Base-by-base conservation (phyloP, 37 sponge, comb jelly and placozoan genomes). In the Haliclona indistincta region DNA sequence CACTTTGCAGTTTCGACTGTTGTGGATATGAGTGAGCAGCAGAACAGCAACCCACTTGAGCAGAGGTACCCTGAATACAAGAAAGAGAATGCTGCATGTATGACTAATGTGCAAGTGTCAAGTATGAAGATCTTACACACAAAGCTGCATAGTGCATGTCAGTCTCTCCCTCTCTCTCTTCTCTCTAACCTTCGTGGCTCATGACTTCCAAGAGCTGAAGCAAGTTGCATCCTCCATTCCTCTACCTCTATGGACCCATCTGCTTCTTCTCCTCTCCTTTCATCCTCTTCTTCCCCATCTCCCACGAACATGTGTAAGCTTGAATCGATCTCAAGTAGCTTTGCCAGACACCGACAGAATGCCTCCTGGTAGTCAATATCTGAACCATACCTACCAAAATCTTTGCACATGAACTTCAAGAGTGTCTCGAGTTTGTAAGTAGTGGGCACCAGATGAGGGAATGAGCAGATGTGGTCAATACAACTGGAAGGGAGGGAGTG, bases 341-440 rank as follows among this genome's bases (percentile, higher is more conserved):
- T n/a, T 3, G 77, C 78, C 60, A 88, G 63, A 17, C 62, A 52
- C 35, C 56, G 66, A 33, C 82, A 82, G 29, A 72, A 45, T 26
- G 64, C 77, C 54, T 73, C 89, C 60, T 73, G 70, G 32, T 70
- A 26, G n/a, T 45, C 62, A 1, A 38, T 37, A 22, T 71, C 41
- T 10, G 51, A 40, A 2, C 72, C 54, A 47, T 70, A 67, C 43
- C 43, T 40, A 40, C 54, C 61, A n/a, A 82, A 82, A 1, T 42
- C 66, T n/a, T 3, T 36, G 43, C 54, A 41, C 52, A 75, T 32
- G 38, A 78, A 43, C 39, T 42, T 30, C 39, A 88, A 58, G 58
- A 77, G 51, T 8, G 53, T 36, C 51, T 82, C 43, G 39, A 67
- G 41, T 3, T 35, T 29, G 47, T 61, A 7, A 32, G 38, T 20